Percentiles rank a stretch among this genome's conserved stretches.
Conservation (phyloP, 2,113 vertebrate species). For the Saguinus imperator region DNA sequence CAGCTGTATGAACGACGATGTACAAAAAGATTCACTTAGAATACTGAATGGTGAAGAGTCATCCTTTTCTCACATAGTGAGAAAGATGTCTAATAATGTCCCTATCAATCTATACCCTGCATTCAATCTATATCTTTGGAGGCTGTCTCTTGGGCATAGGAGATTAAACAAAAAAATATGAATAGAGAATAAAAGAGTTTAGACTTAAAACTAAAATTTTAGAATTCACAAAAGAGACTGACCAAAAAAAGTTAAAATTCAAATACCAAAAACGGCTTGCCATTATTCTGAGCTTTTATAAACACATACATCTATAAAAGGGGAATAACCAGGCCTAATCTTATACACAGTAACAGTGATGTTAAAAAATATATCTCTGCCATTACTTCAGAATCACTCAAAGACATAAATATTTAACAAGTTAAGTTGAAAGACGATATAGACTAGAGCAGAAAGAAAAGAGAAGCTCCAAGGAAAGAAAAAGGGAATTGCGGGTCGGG, state of each 20-base stretch:
- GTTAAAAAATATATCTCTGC: constrained; percentile 18
- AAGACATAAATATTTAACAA: constrained; percentile 56
- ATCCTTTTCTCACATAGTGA: neutral
- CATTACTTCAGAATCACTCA: constrained; percentile 41
- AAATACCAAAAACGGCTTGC: neutral
- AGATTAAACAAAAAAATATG: constrained; percentile 29
- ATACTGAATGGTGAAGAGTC: neutral
- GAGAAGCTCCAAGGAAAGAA: neutral
- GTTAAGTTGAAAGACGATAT: neutral
- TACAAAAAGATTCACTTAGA: constrained; percentile 10
- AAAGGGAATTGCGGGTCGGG: neutral
- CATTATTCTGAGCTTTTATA: neutral
- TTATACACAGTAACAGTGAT: neutral
- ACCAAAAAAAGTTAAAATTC: constrained; percentile 2
- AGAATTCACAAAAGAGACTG: neutral
- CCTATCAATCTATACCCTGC: neutral
- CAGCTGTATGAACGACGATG: neutral
- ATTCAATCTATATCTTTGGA: constrained; percentile 21
- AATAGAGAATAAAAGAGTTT: constrained; percentile 1
- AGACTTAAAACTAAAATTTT: constrained; percentile 46
- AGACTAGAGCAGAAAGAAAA: neutral
- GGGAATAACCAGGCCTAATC: neutral
- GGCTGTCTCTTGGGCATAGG: neutral
- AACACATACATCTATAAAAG: neutral
- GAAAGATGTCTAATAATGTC: neutral